Evolutionary conservation across 2,797 vertebrate species (phyloP), one percentile per base, ranked within the genome.

Genomic region (Enteromius paludinosus): DNA sequence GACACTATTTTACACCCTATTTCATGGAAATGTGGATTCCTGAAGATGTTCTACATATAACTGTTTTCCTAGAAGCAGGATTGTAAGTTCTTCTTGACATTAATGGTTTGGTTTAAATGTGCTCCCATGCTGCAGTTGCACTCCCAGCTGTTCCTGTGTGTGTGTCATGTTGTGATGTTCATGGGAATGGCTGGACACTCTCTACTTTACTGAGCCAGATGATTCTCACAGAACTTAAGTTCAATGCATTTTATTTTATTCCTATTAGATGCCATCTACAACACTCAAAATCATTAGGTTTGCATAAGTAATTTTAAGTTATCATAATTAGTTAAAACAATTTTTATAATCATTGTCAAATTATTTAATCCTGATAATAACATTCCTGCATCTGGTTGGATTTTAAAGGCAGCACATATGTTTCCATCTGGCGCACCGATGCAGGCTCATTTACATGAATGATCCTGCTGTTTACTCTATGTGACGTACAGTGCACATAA

Each of bases 61-160:
- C n/a, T n/a, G 54, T 18, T 80, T 79, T 72, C 12, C 20, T 62
- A 72, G 54, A 72, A 61, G 18, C 66, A 43, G 18, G 18, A 20
- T 23, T 80, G 25, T 79, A 61, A 71, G 52, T 30, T 33, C 47
- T 43, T 41, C 18, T 47, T 68, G 85, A 70, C 18, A 3, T 8
- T 12, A 11, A 8, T 5, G 73, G 33, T 56, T n/a, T 64, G 45
- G 20, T 54, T 64, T 7, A 54, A 83, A 47, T 62, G 23, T 11
- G 69, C 86, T 69, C 35, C 25, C 45, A 85, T 74, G 65, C 66
- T 71, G 28, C 68, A 47, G 28, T 65, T 84, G 56, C 81, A 70
- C 81, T 85, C 45, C 66, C 71, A 83, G 72, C 47, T 85, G 74
- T 75, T 80, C 62, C 75, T 30, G 20, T 74, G 56, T 74, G 56